Evolutionary conservation across 2,888 invertebrate genomes (phyloP).

Genomic region (Nipponacmea schrenckii): DNA sequence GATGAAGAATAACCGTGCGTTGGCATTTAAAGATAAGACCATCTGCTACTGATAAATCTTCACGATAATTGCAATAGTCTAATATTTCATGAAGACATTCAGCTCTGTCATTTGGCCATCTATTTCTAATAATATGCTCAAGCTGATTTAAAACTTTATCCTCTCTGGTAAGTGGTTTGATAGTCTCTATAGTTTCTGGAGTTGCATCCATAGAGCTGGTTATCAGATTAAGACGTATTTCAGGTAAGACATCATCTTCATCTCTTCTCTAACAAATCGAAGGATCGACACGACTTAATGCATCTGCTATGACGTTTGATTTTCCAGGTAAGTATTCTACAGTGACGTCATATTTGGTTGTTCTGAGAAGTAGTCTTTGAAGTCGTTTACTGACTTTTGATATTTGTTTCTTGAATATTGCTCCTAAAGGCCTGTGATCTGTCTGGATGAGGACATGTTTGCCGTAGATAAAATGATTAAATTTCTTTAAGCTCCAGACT

Average conservation of each 20-base stretch:
- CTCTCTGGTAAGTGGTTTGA: constrained; percentile 12
- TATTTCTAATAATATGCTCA: not conserved
- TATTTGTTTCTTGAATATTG: constrained; percentile 24
- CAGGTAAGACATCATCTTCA: constrained; percentile 6
- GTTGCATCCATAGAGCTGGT: constrained; percentile 2
- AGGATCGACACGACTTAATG: not conserved
- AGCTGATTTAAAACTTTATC: not conserved
- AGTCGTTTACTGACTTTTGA: constrained; percentile 19
- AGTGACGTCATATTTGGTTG: constrained; percentile 25
- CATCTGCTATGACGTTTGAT: constrained; percentile 24
- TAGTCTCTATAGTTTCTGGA: not conserved
- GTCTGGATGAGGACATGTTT: constrained; percentile 27
- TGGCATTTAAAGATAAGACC: constrained; percentile 13
- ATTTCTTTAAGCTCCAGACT: constrained; percentile 29
- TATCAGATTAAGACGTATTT: not conserved
- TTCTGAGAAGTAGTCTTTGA: constrained; percentile 27
- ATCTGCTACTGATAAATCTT: constrained; percentile 15
- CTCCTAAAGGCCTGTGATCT: constrained; percentile 34
- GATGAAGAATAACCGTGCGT: not conserved
- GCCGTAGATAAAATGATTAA: constrained; percentile 28
- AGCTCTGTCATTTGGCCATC: constrained; percentile 12
- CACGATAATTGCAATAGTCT: constrained; percentile 13
- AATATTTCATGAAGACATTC: not conserved
- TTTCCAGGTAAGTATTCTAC: constrained; percentile 20
- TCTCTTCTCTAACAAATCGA: not conserved